Conservation (phyloP, 2,797 vertebrate genomes). For the Chelon auratus region DNA sequence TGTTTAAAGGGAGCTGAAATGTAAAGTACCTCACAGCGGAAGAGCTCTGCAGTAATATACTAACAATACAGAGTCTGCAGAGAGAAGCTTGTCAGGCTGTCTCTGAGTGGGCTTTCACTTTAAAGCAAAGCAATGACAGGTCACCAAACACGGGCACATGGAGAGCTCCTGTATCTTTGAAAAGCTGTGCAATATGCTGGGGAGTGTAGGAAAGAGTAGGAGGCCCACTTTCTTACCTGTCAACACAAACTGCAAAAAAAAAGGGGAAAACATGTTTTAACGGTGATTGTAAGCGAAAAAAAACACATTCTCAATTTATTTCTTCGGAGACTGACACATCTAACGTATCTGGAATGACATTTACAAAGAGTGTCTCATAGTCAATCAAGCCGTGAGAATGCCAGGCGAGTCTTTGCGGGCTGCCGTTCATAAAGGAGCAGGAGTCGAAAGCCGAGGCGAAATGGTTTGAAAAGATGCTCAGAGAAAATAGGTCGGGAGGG, state of each 20-base stretch:
- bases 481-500: constrained; percentile 68
- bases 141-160: constrained; percentile 48
- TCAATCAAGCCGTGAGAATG: constrained; percentile 61
- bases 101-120: constrained; percentile 46
- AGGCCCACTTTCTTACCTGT: constrained; percentile 51
- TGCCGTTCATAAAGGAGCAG: constrained; percentile 52
- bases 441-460: constrained; percentile 62
- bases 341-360: constrained; percentile 52
- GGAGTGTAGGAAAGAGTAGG: constrained; percentile 43
- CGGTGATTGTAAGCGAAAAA: constrained; percentile 30
- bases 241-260: constrained; percentile 24
- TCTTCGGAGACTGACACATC: constrained; percentile 50
- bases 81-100: constrained; percentile 51
- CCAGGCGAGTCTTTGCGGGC: constrained; percentile 61
- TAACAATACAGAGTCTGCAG: constrained; percentile 47
- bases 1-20: constrained; percentile 28
- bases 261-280: constrained; percentile 1
- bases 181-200: constrained; percentile 26
- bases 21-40: constrained; percentile 1
- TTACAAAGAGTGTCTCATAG: constrained; percentile 66
- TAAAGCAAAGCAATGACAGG: constrained; percentile 56
- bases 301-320: constrained; percentile 50
- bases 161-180: constrained; percentile 48
- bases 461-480: constrained; percentile 47
- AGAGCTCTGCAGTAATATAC: constrained; percentile 24